These are phyloP conservation scores for Homalodisca vitripennis DNA, from an alignment of 1,140 invertebrate genomes.

Conservation along the genomic window DNA sequence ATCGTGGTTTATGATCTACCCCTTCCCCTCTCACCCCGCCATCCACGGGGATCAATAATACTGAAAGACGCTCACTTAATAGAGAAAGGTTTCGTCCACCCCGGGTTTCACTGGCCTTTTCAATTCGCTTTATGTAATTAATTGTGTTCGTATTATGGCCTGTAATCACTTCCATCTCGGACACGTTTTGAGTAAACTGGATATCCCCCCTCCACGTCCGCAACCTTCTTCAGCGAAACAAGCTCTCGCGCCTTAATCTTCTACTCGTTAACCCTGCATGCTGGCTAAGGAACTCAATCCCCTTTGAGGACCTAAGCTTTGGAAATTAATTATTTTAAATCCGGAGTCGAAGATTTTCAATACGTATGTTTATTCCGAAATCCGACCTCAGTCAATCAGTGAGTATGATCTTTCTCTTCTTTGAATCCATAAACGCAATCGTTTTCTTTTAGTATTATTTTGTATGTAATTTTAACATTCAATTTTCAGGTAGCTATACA, in stretches of 20 bases:
- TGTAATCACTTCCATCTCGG: neutral
- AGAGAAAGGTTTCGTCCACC: neutral
- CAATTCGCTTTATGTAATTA: slow-evolving; percentile 24
- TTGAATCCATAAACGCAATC: no score
- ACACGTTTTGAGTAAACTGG: slow-evolving; percentile 14
- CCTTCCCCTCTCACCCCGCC: neutral
- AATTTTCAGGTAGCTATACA: no score
- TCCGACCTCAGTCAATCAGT: no score
- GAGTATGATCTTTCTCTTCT: no score
- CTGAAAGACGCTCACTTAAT: slow-evolving; percentile 18
- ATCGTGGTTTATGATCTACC: slow-evolving; percentile 21
- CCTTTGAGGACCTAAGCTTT: no score
- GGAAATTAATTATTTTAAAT: no score
- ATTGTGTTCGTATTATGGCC: slow-evolving; percentile 14
- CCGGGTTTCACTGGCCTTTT: slow-evolving; percentile 20
- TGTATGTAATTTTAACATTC: no score
- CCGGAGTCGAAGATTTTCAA: no score
- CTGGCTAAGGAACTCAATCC: neutral
- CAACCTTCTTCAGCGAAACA: neutral
- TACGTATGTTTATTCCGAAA: no score
- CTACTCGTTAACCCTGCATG: slow-evolving; percentile 13
- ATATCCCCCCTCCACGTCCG: neutral
- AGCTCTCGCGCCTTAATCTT: neutral
- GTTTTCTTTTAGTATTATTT: no score
- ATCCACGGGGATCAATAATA: slow-evolving; percentile 1